Evolutionary conservation across 2,888 invertebrate species (phyloP), one percentile per base, ranked within the genome.

Genomic region (Spodoptera littoralis): DNA sequence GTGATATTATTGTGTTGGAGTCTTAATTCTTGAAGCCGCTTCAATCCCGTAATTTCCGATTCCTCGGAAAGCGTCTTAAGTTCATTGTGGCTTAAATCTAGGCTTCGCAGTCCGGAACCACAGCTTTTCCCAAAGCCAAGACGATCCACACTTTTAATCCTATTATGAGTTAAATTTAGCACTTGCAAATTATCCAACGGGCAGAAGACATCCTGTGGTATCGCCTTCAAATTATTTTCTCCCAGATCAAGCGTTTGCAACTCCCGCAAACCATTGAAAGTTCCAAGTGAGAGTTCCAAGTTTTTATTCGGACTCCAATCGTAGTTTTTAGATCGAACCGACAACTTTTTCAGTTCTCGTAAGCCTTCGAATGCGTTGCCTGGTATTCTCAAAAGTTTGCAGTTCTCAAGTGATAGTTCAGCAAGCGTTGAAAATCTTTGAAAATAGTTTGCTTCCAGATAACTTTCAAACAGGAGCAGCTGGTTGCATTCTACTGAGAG

Each of bases 11-110:
- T 99, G 86, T 97, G 96, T 87, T 98, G 97, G 74, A 99, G 92
- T 79, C 96, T 96, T 27, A 99, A 93, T 78, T 97, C 96, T 84
- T 97, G 97, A 54, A 99, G 95, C 58, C 97, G 96, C 53, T 97
- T 95, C 77, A 98, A 91, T 51, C 97, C 96, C 9, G 97, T 95
- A 70, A 98, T 95, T 73, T 97, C 97, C 68, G 97, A 97, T 76
- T 96, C 96, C 70, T 97, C 97, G 41, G 97, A 96, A 76, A 97
- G 90, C 6, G 96, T 94, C 56, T 96, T 96, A 60, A 98, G 92
- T 85, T 97, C 97, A 92, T 98, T 98, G 84, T 95, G 95, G 74
- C 98, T 98, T 66, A 98, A 92, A 89, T 98, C 98, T 75, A 98
- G 92, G 66, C 96, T 96, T 80, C 97, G 96, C 68, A 98, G 90